phyloP scores from a whole-genome alignment of 2,797 vertebrate species.

The Phylloscopus collybita region DNA sequence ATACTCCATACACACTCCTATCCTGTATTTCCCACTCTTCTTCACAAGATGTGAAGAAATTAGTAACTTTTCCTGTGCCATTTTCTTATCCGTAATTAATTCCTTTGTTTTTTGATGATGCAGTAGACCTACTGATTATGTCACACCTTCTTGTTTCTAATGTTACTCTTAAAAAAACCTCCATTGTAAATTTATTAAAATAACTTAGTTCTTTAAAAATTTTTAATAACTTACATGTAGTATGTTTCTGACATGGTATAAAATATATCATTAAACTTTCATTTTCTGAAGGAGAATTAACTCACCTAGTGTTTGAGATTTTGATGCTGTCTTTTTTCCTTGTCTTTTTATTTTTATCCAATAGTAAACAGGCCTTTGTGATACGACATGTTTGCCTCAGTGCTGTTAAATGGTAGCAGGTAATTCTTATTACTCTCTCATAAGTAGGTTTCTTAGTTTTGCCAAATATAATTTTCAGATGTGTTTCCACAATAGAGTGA shows the following conservation, averaged over 20 bases:
- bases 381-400: neutral
- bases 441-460: conserved; percentile 10
- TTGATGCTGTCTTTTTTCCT: neutral
- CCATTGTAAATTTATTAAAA: neutral
- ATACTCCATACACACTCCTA: neutral
- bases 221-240: neutral
- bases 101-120: neutral
- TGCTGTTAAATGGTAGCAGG: neutral
- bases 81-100: neutral
- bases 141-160: neutral
- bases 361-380: neutral
- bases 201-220: neutral
- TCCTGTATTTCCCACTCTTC: neutral
- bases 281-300: neutral
- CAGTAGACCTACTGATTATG: neutral
- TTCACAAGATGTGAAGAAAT: neutral
- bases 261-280: neutral
- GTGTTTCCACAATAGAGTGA: neutral
- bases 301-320: neutral
- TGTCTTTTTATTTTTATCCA: neutral
- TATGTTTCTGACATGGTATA: neutral
- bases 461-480: neutral
- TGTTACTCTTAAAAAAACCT: neutral
- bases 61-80: neutral
- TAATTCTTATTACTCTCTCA: neutral